phyloP scores from a whole-genome alignment of 2,888 invertebrate species.

The Eupithecia insigniata region DNA sequence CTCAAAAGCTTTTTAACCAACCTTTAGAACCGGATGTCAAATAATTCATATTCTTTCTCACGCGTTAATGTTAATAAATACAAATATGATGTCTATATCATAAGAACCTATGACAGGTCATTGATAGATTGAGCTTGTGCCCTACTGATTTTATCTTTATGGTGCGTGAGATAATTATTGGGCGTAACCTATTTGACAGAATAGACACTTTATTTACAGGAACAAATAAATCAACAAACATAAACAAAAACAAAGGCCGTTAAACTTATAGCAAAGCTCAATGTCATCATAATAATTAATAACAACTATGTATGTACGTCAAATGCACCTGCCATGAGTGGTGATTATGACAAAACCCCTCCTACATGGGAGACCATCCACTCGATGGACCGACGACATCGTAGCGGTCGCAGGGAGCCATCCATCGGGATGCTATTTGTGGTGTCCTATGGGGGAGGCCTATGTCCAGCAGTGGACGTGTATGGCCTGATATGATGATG shows the following conservation, averaged over 20 bases:
- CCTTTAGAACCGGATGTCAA: constrained; percentile 49
- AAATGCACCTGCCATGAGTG: too few species aligned
- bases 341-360: too few species aligned
- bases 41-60: constrained; percentile 58
- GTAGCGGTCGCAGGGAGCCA: too few species aligned
- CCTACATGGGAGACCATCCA: too few species aligned
- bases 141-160: constrained; percentile 44
- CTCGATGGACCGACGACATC: too few species aligned
- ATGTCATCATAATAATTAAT: background rate
- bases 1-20: constrained; percentile 29
- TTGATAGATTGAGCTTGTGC: constrained; percentile 66
- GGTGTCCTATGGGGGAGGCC: too few species aligned
- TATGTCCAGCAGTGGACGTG: too few species aligned
- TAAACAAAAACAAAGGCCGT: constrained; percentile 3
- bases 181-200: constrained; percentile 17
- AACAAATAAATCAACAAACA: background rate
- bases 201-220: constrained; percentile 18
- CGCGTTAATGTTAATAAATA: constrained; percentile 54
- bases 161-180: constrained; percentile 28
- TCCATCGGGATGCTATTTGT: too few species aligned
- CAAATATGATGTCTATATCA: constrained; percentile 50
- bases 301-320: too few species aligned
- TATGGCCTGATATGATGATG: too few species aligned
- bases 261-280: background rate
- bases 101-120: constrained; percentile 61